Conservation (phyloP, 2,113 vertebrate species). For the Channa argus region DNA sequence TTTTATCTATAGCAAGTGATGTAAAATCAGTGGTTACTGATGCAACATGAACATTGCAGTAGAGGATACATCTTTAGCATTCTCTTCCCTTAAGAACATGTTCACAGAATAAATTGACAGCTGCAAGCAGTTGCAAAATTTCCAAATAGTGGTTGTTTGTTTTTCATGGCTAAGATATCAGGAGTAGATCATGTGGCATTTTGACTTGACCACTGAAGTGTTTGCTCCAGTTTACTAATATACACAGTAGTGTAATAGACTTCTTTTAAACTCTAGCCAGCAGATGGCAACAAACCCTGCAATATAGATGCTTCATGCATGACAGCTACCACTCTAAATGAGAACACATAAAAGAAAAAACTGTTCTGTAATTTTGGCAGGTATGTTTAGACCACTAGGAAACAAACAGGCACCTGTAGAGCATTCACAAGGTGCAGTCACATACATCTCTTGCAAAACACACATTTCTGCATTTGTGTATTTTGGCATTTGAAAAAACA, state of each 20-base stretch:
- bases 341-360: constrained; percentile 39
- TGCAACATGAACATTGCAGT: too few species aligned
- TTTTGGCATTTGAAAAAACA: not conserved
- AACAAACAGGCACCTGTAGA: constrained; percentile 3
- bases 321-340: not conserved
- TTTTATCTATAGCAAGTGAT: too few species aligned
- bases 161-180: not conserved
- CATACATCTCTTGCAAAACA: constrained; percentile 2
- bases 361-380: constrained; percentile 37
- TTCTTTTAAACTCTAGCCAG: constrained; percentile 40
- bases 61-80: not conserved
- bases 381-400: not conserved
- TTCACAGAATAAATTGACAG: too few species aligned
- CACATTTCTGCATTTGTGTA: constrained; percentile 6
- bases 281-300: constrained; percentile 61
- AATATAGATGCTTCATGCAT: not conserved
- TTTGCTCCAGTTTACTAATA: not conserved
- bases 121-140: not conserved
- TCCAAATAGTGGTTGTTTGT: not conserved
- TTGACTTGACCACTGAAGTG: not conserved
- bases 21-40: too few species aligned
- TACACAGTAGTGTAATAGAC: not conserved
- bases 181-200: not conserved
- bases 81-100: not conserved
- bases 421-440: not conserved